Conservation (phyloP, 2,113 vertebrate genomes). For the Lontra canadensis region DNA sequence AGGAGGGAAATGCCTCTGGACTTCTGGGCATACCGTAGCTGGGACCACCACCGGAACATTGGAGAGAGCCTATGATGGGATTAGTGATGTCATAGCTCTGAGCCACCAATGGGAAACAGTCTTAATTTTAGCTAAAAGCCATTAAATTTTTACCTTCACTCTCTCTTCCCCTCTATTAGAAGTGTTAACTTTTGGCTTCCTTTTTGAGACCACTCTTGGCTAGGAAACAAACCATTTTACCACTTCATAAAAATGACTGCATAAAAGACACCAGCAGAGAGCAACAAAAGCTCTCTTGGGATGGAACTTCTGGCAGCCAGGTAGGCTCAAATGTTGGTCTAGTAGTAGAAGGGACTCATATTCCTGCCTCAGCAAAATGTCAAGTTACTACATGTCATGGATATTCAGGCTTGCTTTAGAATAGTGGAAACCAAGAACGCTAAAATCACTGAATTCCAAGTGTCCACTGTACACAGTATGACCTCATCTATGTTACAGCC, state of each 20-base stretch:
- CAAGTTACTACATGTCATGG: background rate
- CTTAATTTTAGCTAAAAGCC: conserved; percentile 39
- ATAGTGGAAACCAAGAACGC: background rate
- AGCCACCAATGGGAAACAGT: background rate
- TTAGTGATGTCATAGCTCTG: background rate
- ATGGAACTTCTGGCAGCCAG: background rate
- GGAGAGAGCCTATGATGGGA: background rate
- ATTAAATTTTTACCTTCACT: background rate
- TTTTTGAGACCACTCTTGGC: conserved; percentile 19
- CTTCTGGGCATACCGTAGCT: background rate
- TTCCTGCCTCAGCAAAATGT: background rate
- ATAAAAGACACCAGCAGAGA: conserved; percentile 32
- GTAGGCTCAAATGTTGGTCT: background rate
- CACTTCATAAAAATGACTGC: conserved; percentile 41
- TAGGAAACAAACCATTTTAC: conserved; percentile 53
- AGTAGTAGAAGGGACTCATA: background rate
- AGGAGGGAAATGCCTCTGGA: background rate
- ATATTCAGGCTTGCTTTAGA: background rate
- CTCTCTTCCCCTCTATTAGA: conserved; percentile 24
- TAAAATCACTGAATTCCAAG: background rate
- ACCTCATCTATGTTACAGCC: background rate
- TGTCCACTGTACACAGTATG: background rate
- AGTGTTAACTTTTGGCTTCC: background rate
- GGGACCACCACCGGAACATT: background rate
- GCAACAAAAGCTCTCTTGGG: background rate